A percentile compares a stretch with the other conserved stretches of the same genome.
Conservation (phyloP, 1,140 invertebrate genomes). For the Drosophila varians region DNA sequence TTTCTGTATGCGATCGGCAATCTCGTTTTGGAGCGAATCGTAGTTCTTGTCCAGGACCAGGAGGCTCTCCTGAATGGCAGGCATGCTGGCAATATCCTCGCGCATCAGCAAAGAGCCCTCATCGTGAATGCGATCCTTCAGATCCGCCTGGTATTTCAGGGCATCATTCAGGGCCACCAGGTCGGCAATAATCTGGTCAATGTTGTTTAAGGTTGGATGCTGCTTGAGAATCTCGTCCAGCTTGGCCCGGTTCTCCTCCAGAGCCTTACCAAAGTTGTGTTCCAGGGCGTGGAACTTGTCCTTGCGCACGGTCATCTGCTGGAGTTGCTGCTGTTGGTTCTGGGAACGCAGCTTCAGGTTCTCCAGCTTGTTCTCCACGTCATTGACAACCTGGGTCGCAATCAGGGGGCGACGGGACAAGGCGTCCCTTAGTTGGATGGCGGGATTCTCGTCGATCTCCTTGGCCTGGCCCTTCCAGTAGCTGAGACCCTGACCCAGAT, state of each 20-base stretch:
- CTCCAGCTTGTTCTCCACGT: slow-evolving; percentile 88
- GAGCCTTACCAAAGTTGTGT: slow-evolving; percentile 86
- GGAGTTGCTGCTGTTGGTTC: slow-evolving; percentile 87
- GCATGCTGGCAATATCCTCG: slow-evolving; percentile 91
- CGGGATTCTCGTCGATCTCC: slow-evolving; percentile 88
- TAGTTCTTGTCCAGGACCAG: slow-evolving; percentile 90
- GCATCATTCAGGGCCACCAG: slow-evolving; percentile 83
- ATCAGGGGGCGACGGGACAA: slow-evolving; percentile 88
- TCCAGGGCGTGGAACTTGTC: slow-evolving; percentile 88
- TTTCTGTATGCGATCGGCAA: slow-evolving; percentile 90
- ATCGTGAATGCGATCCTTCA: slow-evolving; percentile 87
- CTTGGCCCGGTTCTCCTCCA: slow-evolving; percentile 85
- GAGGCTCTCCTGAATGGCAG: slow-evolving; percentile 90
- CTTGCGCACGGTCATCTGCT: slow-evolving; percentile 88
- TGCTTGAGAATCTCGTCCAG: slow-evolving; percentile 85
- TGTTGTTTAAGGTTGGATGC: slow-evolving; percentile 72
- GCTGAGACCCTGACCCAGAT: slow-evolving; percentile 87
- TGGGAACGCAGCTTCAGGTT: slow-evolving; percentile 87
- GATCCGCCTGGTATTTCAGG: slow-evolving; percentile 84
- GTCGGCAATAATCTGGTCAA: slow-evolving; percentile 83
- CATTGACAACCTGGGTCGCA: slow-evolving; percentile 88
- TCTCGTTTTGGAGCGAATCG: slow-evolving; percentile 90
- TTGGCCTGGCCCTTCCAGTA: slow-evolving; percentile 89
- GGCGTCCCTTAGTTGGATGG: slow-evolving; percentile 88
- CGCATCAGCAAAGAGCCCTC: slow-evolving; percentile 91